Base-by-base conservation (phyloP, 2,797 vertebrate genomes). In the Hemitrygon akajei region DNA sequence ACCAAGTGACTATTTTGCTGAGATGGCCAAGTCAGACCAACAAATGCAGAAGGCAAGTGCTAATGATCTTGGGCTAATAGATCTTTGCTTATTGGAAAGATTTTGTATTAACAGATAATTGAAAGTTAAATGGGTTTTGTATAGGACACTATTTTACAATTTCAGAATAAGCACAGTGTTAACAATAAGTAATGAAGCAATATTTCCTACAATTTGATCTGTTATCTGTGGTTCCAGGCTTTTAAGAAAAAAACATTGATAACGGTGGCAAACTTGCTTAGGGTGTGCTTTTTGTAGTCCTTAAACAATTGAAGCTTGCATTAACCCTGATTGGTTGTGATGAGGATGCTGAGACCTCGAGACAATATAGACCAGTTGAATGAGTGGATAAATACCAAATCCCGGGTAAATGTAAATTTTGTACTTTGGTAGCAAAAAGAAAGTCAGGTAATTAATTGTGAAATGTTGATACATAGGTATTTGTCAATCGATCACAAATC, bases 1-100 rank as follows among this genome's bases (percentile, higher is more conserved):
- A 93, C 98, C 99, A 0, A 98, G 98, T 0, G 99, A 99, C 95
- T 99, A 99, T 96, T 99, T 99, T 95, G 99, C 99, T 94, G 98
- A 99, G 96, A 99, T 99, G 99, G 98, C 98, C 93, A 99, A 99
- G 94, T 97, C 98, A 3, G 99, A 99, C 95, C 98, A 99, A 94
- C 99, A 99, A 77, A 99, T 99, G 99, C 99, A 99, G 95, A 99
- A 99, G 98, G 99, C 99, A 94, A 0, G 66, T 93, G 34, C 47
- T 47, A 47, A 47, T 47, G 47, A 47, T 47, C 47, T 47, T 47
- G 4, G 47, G 47, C 47, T 47, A 1, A 47, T 47, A 1, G 20
- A 84, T 34, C 20, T 56, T 60, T 56, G 18, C 25, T 66, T n/a
- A 81, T 79, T 37, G 76, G 76, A 80, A 25, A 1, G 14, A 14